Base-by-base conservation (phyloP, 2,113 vertebrate species). In the Larimichthys crocea region DNA sequence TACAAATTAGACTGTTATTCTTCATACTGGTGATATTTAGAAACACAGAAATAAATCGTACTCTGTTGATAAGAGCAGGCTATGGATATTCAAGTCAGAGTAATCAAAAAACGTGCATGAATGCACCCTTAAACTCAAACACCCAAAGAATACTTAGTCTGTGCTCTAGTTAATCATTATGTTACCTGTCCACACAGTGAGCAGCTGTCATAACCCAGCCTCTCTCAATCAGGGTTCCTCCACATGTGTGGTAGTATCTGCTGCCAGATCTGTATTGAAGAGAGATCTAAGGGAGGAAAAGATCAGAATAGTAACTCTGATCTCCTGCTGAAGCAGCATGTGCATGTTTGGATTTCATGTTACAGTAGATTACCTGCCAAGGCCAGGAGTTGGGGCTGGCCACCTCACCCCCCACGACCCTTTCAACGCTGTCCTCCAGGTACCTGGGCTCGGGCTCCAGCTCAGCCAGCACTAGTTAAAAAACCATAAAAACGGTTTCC, bases 131-230 rank as follows among this genome's bases (percentile, higher is more conserved):
- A 71, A 26, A 26, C 16, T 26, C 14, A 61, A 2, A 24, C 49
- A 56, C 53, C 63, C 44, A n/a, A 55, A 20, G 15, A 60, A 61
- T 14, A 66, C 17, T 5, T 5, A 40, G 16, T 26, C 0, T 57
- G 3, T 48, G 70, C 35, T 56, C 9, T n/a, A 42, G 71, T 56
- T 65, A 68, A 84, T 80, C 40, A 60, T 71, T 53, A 46, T 56
- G 35, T 52, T 87, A 94, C 94, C 92, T 93, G 90, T 93, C 94
- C 82, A 94, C 93, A 15, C 97, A 98, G 81, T 97, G 97, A 89
- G 97, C 97, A 3, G 97, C 97, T 0, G 96, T 98, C 96, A 97
- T 87, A 35, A 97, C 97, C 96, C 97, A 97, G 88, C 95, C 93
- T 5, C 3, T 88, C 20, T 0, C 68, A 73, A 97, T 90, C 91